Evolutionary conservation across 1,140 invertebrate species (phyloP).

Genomic region (Gryllus bimaculatus): DNA sequence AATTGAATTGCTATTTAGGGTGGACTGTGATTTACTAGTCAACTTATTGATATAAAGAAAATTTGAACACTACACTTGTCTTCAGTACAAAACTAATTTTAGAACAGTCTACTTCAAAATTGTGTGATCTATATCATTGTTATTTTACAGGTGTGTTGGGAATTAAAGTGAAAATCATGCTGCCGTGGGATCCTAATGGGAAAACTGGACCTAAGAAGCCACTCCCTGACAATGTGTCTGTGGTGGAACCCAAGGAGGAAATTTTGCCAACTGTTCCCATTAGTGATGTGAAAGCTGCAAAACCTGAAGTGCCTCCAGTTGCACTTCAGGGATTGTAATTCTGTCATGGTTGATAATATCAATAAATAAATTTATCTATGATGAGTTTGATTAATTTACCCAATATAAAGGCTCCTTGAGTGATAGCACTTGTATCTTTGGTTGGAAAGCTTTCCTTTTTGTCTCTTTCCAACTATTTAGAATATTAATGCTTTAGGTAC

Average conservation of each 20-base stretch:
- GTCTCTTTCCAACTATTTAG: too few relatives aligned
- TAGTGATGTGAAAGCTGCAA: slow-evolving; percentile 48
- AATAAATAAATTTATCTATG: not conserved
- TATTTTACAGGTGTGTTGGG: slow-evolving; percentile 53
- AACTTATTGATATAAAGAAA: not conserved
- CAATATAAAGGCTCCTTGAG: too few relatives aligned
- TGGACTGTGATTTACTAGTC: too few relatives aligned
- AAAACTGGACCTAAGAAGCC: slow-evolving; percentile 96
- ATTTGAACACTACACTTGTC: not conserved
- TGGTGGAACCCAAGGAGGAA: slow-evolving; percentile 90
- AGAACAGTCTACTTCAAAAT: not conserved
- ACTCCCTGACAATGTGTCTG: slow-evolving; percentile 91
- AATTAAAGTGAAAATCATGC: slow-evolving; percentile 99
- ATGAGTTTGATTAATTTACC: not conserved
- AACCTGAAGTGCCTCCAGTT: slow-evolving; percentile 25
- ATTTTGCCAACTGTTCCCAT: slow-evolving; percentile 48
- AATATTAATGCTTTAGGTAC: too few relatives aligned
- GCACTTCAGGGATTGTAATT: not conserved
- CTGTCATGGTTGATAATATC: not conserved
- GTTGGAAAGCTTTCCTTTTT: too few relatives aligned
- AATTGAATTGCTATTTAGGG: too few relatives aligned
- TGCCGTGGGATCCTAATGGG: slow-evolving; percentile 93
- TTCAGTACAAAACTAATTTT: not conserved
- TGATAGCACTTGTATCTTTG: too few relatives aligned
- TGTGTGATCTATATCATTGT: not conserved